Evolutionary conservation across 1,140 invertebrate species (phyloP).

Genomic region (Laupala kohalensis): DNA sequence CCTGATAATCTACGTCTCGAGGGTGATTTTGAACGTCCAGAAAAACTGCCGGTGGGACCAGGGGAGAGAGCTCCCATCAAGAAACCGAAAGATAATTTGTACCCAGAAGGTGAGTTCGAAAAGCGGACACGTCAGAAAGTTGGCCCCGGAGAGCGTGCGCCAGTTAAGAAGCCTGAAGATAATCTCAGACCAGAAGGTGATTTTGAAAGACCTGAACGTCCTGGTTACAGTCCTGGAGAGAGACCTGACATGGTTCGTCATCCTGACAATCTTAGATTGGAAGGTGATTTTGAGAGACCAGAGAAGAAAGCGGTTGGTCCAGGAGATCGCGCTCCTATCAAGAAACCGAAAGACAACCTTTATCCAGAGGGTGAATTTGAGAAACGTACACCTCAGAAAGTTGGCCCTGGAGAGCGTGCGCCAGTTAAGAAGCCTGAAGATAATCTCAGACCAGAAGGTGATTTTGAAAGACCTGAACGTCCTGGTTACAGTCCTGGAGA

Average conservation of each 20-base stretch:
- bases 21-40: conserved; percentile 33
- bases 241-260: conserved; percentile 29
- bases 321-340: conserved; percentile 25
- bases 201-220: conserved; percentile 33
- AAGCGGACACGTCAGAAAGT: conserved; percentile 15
- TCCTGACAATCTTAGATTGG: conserved; percentile 33
- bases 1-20: conserved; percentile 32
- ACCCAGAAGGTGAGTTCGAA: conserved; percentile 31
- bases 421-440: conserved; percentile 26
- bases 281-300: conserved; percentile 36
- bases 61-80: conserved; percentile 25
- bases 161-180: conserved; percentile 31
- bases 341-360: conserved; percentile 45
- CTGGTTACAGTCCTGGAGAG: conserved; percentile 26
- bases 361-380: conserved; percentile 48
- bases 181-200: conserved; percentile 44
- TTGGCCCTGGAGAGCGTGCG: conserved; percentile 12
- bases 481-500: conserved; percentile 21
- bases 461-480: conserved; percentile 24
- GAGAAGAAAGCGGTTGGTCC: conserved; percentile 28
- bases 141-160: conserved; percentile 18
- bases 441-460: conserved; percentile 33
- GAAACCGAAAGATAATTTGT: conserved; percentile 40
- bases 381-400: conserved; percentile 22
- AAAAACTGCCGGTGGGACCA: conserved; percentile 24